Base-by-base conservation (phyloP, 1,140 invertebrate species). In the Calosoma granatense region DNA sequence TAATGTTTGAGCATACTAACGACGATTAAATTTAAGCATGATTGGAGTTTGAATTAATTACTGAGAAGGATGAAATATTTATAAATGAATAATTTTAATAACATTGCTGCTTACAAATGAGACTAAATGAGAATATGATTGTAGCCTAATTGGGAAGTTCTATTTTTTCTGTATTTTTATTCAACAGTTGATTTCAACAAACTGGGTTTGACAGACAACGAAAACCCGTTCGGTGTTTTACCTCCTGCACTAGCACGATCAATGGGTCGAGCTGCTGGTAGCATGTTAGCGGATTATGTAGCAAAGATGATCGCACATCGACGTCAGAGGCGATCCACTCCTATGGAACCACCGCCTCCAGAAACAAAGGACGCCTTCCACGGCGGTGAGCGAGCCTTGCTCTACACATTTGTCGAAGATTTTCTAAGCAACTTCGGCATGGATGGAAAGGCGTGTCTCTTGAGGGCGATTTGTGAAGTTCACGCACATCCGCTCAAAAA, bases 131-230 rank as follows among this genome's bases (percentile, higher is more conserved):
- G n/a, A n/a, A n/a, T n/a, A n/a, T n/a, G n/a, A n/a, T n/a, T n/a
- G n/a, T n/a, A n/a, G n/a, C n/a, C n/a, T n/a, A n/a, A n/a, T n/a
- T n/a, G n/a, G n/a, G n/a, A n/a, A n/a, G n/a, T n/a, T n/a, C n/a
- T n/a, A n/a, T n/a, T n/a, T n/a, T n/a, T n/a, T n/a, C n/a, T n/a
- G n/a, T n/a, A n/a, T n/a, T n/a, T n/a, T n/a, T n/a, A n/a, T n/a
- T n/a, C n/a, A n/a, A 22, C 70, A 91, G 88, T 92, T 72, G 85
- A 88, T 61, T 89, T 92, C 66, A 86, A 90, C 66, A 86, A 87
- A 64, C 66, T 92, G 55, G 88, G 88, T 9, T 64, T 90, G 62
- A 91, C 88, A 3, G 88, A 90, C 62, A 90, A 90, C 63, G 85
- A 89, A 64, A 92, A 91, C 72, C 88, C 88, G 0, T 86, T 87